A percentile compares a stretch with the other conserved stretches of the same genome.
Evolutionary conservation across 2,113 vertebrate species (phyloP).

Genomic region (Bubalus kerabau): DNA sequence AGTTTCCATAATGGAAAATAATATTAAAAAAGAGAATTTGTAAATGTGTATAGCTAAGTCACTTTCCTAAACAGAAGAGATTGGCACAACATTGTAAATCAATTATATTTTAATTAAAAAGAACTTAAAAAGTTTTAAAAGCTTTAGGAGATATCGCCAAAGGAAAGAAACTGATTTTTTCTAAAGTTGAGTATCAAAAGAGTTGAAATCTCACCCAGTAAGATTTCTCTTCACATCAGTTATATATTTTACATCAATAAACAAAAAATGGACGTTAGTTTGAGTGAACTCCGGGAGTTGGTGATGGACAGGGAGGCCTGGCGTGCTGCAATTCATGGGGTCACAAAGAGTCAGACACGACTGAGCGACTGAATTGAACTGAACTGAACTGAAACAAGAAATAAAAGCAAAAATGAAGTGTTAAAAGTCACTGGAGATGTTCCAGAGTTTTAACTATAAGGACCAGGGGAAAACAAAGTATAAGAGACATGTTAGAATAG

Average conservation of each 20-base stretch:
- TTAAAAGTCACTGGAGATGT: not conserved
- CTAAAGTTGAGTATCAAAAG: not conserved
- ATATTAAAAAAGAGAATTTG: not conserved
- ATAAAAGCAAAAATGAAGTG: not conserved
- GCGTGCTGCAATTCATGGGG: too few species aligned
- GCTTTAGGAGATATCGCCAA: not conserved
- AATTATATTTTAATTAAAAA: not conserved
- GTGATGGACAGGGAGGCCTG: too few species aligned
- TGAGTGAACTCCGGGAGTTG: too few species aligned
- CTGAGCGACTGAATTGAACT: too few species aligned
- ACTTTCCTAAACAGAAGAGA: not conserved
- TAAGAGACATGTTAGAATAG: not conserved
- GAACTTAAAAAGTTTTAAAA: not conserved
- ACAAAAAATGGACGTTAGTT: not conserved
- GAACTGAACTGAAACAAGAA: not conserved
- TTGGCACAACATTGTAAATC: not conserved
- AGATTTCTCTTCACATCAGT: not conserved
- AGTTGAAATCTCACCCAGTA: not conserved
- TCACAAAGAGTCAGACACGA: too few species aligned
- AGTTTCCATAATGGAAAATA: not conserved
- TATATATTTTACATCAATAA: not conserved
- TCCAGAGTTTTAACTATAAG: not conserved
- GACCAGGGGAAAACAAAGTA: not conserved
- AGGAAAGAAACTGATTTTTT: not conserved
- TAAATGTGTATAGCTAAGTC: not conserved